A percentile compares a stretch with the other conserved stretches of the same genome.
These are phyloP conservation scores for Spermophilus dauricus DNA, from an alignment of 2,113 vertebrate genomes.

Conservation along the genomic window DNA sequence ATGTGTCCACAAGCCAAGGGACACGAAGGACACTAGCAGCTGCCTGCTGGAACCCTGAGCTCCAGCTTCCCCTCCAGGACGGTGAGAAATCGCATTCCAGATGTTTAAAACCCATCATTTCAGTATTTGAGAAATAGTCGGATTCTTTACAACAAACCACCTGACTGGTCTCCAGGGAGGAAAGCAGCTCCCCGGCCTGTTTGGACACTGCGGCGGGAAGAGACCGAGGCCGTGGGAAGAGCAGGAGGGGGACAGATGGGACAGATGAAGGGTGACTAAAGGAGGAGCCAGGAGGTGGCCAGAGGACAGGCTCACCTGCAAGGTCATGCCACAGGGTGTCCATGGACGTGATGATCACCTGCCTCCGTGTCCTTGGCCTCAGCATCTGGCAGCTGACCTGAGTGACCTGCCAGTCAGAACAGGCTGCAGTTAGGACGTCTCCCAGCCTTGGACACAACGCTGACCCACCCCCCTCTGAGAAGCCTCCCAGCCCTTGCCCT, in stretches of 20 bases:
- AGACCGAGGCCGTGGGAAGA: no score
- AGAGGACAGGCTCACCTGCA: background rate
- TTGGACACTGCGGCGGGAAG: no score
- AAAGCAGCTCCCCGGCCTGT: background rate
- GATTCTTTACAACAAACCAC: background rate
- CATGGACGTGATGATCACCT: rapidly evolving
- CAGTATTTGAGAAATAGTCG: no score
- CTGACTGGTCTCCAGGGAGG: background rate
- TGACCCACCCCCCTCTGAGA: no score
- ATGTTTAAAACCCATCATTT: background rate
- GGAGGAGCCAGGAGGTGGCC: no score
- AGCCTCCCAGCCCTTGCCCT: background rate
- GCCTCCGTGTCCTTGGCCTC: background rate
- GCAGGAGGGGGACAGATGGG: background rate
- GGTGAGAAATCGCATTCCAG: no score
- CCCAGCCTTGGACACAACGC: background rate
- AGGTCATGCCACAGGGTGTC: background rate
- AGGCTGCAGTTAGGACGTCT: background rate
- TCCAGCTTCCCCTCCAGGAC: background rate
- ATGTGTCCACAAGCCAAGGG: no score
- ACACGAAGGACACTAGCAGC: no score
- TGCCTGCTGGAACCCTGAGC: no score
- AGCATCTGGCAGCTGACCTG: background rate
- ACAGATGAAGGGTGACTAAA: background rate
- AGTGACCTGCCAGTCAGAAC: background rate